phyloP scores from a whole-genome alignment of 2,797 vertebrate genomes.

The Anableps anableps region DNA sequence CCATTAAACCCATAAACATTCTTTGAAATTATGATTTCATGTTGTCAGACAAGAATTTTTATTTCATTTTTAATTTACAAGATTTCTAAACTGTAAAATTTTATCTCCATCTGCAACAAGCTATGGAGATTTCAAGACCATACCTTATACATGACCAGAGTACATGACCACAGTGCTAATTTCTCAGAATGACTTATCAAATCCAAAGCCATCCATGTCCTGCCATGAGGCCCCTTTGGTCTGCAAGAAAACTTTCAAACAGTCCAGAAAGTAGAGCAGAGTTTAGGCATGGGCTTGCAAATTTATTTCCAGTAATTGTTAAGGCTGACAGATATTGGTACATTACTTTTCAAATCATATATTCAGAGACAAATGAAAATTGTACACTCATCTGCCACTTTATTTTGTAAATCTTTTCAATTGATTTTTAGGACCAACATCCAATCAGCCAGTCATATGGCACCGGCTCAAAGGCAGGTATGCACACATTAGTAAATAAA shows the following conservation, averaged over 20 bases:
- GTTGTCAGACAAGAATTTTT: neutral
- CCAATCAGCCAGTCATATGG: too few species aligned
- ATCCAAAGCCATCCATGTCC: slow-evolving; percentile 13
- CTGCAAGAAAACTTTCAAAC: slow-evolving; percentile 33
- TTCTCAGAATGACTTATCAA: slow-evolving; percentile 18
- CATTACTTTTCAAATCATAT: neutral
- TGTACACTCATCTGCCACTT: neutral
- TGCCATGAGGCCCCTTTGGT: slow-evolving; percentile 18
- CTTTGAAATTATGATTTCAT: too few species aligned
- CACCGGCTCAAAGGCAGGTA: too few species aligned
- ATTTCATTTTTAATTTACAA: neutral
- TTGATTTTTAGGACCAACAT: too few species aligned
- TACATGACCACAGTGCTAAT: slow-evolving; percentile 2
- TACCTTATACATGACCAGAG: neutral
- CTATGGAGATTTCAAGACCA: neutral
- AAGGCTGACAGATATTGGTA: slow-evolving; percentile 19
- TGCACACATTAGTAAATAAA: too few species aligned
- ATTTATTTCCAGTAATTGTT: slow-evolving; percentile 14
- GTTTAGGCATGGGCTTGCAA: slow-evolving; percentile 12
- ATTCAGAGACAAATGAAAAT: neutral
- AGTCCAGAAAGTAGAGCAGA: slow-evolving; percentile 28
- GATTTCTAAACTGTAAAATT: neutral
- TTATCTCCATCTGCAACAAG: neutral
- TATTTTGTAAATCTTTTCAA: neutral
- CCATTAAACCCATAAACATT: too few species aligned